Base-by-base conservation (phyloP, 2,888 invertebrate species). In the Nasonia oneida region DNA sequence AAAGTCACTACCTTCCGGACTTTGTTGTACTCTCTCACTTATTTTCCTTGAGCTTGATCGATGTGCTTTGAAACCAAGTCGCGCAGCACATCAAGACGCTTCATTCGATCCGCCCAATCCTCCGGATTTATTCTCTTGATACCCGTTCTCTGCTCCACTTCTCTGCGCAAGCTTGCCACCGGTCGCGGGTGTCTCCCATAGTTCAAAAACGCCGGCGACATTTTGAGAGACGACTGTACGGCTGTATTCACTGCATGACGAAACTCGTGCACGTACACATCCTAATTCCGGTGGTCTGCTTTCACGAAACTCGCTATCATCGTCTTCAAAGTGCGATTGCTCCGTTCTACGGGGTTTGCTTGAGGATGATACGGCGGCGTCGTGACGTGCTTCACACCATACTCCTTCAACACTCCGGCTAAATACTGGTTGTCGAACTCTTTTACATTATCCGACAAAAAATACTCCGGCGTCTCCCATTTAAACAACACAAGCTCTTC, bases 171-270 rank as follows among this genome's bases (percentile, higher is more conserved):
- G 18, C 70, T 80, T 2, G 67, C 42, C 15, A 80, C 80, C 10
- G 80, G 70, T 14, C 18, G 8, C 2, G 80, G 70, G 47, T 39
- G 18, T 15, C 80, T 18, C 1, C 80, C 80, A 37, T 23, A 70
- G 70, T 70, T 80, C 10, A 80, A n/a, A 18, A 80, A 80, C 0
- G 70, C 77, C 0, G 57, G 50, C 1, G 29, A 64, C 3, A 33
- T 18, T 47, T 70, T 50, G 12, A 50, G 71, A 15, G 42, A 50
- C 23, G 39, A 39, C 39, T 39, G 39, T 6, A 39, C 39, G 15
- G 80, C 70, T 3, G 70, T 80, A 15, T 80, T 80, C 0, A 80
- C 80, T 2, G 80, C 80, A 50, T 80, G 80, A 12, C 80, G 12
- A 71, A 80, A 80, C 12, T 80, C 64, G 39, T 70, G 80, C 5